Base-by-base conservation (phyloP, 1,140 invertebrate genomes). In the Hyphantria cunea region DNA sequence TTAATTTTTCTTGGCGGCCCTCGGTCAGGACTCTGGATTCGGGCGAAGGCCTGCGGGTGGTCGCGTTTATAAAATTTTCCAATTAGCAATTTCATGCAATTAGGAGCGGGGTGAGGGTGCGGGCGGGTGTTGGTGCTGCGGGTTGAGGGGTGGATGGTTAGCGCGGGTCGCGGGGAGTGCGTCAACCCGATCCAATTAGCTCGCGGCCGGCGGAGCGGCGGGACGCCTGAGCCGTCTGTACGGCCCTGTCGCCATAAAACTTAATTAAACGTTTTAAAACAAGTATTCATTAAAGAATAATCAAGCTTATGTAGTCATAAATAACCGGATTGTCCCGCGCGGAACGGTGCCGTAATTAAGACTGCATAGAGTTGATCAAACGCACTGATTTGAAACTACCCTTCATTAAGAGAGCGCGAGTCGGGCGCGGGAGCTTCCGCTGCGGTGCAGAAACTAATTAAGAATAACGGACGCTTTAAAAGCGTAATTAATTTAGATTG, bases 201-300 rank as follows among this genome's bases (percentile, higher is more conserved):
- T 82, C 78, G 89, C 82, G 86, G 86, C 88, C 87, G 87, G 81
- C 87, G 82, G 75, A 84, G 82, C 85, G 85, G 78, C 86, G 87
- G 85, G 89, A 89, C 87, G 84, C 72, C 72, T 76, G 76, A 47
- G 55, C 72, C 79, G 78, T 89, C 89, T 82, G 83, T 85, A 76
- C 86, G 81, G 82, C 77, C 82, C 88, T 90, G 91, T 91, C 89
- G 86, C 89, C 88, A 92, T 91, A 92, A 92, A 92, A 92, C 91
- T 92, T 92, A 91, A 92, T 92, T 92, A 91, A 92, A 91, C 91
- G 86, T 91, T 91, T 92, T 91, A 91, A 92, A 92, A 92, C 91
- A 91, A 91, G 89, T 90, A 91, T 91, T 92, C 86, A 91, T 92
- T 92, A 91, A 92, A 91, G 89, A 92, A 92, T 92, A 92, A 92